These are phyloP conservation scores for Alligator sinensis DNA, from an alignment of 2,113 vertebrate species.

Conservation along the genomic window DNA sequence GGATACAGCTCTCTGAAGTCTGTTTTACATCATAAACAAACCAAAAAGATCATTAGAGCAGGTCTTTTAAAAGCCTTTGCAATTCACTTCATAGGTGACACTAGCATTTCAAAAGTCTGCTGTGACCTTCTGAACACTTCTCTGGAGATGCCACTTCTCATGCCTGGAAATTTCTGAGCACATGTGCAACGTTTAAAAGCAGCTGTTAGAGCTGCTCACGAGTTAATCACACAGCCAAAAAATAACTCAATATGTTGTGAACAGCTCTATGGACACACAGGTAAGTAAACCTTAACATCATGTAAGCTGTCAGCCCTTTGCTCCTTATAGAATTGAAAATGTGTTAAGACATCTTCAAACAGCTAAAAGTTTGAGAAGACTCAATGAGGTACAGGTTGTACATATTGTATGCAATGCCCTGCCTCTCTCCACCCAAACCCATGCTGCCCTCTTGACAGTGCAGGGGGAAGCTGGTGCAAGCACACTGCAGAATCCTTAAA, in stretches of 20 bases:
- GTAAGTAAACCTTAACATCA: too few relatives aligned
- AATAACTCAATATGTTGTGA: too few relatives aligned
- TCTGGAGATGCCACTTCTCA: neutral
- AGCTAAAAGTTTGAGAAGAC: neutral
- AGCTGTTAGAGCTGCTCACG: neutral
- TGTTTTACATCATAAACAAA: neutral
- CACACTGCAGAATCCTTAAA: neutral
- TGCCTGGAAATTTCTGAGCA: neutral
- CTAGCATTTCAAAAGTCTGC: neutral
- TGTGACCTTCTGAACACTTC: neutral
- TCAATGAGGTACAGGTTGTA: neutral
- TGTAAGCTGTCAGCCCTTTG: too few relatives aligned
- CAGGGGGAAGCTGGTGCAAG: neutral
- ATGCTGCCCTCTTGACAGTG: neutral
- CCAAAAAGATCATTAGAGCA: neutral
- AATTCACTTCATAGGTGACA: neutral
- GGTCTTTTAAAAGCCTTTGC: neutral
- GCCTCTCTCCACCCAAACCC: too few relatives aligned
- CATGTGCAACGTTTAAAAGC: neutral
- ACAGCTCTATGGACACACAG: too few relatives aligned
- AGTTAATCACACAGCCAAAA: too few relatives aligned
- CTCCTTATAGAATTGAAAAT: too few relatives aligned
- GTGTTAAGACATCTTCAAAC: neutral
- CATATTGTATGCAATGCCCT: too few relatives aligned
- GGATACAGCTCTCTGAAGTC: neutral